Evolutionary conservation across 2,888 invertebrate genomes (phyloP).

Genomic region (Lordiphosa fenestrarum): DNA sequence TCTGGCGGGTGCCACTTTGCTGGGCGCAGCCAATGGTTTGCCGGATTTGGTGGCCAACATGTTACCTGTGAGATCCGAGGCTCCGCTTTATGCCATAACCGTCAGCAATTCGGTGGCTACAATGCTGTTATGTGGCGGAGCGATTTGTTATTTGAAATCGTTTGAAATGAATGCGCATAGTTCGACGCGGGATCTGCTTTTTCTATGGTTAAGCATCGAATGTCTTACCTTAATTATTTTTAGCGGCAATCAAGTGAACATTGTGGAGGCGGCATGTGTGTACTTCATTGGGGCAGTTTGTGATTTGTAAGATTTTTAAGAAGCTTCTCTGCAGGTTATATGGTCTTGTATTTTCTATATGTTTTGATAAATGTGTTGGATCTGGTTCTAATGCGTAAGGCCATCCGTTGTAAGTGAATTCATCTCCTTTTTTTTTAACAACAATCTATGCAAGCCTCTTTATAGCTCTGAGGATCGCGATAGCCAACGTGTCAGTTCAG

Average conservation of each 20-base stretch:
- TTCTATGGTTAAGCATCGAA: conserved; percentile 31
- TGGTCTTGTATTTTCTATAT: background rate
- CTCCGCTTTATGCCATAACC: conserved; percentile 24
- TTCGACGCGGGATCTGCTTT: conserved; percentile 36
- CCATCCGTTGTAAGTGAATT: conserved; percentile 3
- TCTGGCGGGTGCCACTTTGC: conserved; percentile 39
- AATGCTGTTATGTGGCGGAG: conserved; percentile 42
- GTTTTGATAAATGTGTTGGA: conserved; percentile 1
- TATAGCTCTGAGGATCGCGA: too few relatives aligned
- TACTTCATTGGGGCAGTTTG: background rate
- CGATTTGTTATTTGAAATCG: conserved; percentile 45
- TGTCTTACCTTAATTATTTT: background rate
- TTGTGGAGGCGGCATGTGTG: background rate
- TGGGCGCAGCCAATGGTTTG: conserved; percentile 38
- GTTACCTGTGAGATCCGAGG: conserved; percentile 19
- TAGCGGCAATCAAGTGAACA: background rate
- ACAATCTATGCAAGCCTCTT: too few relatives aligned
- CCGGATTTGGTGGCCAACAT: conserved; percentile 49
- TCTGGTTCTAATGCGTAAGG: background rate
- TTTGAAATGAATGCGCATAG: conserved; percentile 43
- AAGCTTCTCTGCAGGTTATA: background rate
- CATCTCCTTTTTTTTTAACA: background rate
- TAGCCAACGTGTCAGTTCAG: too few relatives aligned
- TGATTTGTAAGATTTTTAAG: background rate
- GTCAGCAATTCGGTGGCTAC: conserved; percentile 24